phyloP scores from a whole-genome alignment of 1,140 invertebrate species.

The Hyphantria cunea region DNA sequence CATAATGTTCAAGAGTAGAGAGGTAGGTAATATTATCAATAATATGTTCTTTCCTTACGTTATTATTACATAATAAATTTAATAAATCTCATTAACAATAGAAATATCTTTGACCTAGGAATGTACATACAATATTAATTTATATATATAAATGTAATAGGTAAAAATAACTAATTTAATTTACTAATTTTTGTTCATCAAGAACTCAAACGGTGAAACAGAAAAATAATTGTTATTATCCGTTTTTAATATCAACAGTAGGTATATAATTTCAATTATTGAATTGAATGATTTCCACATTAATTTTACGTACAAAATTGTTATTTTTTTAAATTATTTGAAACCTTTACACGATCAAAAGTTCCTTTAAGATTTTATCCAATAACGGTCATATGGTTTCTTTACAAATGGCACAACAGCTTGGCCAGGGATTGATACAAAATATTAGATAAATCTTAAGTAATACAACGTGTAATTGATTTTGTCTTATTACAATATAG shows the following conservation, averaged over 20 bases:
- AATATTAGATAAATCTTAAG: no score
- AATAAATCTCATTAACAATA: conserved; percentile 1
- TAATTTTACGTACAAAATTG: conserved; percentile 3
- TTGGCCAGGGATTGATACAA: background rate
- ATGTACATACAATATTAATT: conserved; percentile 35
- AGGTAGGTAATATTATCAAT: no score
- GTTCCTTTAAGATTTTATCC: background rate
- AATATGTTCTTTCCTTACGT: no score
- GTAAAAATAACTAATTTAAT: conserved; percentile 24
- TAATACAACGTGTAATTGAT: conserved; percentile 2
- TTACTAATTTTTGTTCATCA: conserved; percentile 34
- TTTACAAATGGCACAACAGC: background rate
- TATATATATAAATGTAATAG: background rate
- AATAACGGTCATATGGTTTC: no score
- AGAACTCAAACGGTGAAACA: conserved; percentile 32
- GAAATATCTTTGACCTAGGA: conserved; percentile 39
- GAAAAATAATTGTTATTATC: conserved; percentile 43
- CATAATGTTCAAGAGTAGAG: no score
- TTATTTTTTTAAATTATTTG: conserved; percentile 7
- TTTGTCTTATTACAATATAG: background rate
- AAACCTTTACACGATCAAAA: conserved; percentile 2
- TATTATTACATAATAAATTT: background rate
- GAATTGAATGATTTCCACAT: conserved; percentile 6
- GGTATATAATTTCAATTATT: conserved; percentile 22
- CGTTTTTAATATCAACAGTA: conserved; percentile 35